A percentile compares a stretch with the other conserved stretches of the same genome.
These are phyloP conservation scores for Cinclus mexicanus DNA, from an alignment of 2,113 vertebrate species.

Conservation along the genomic window DNA sequence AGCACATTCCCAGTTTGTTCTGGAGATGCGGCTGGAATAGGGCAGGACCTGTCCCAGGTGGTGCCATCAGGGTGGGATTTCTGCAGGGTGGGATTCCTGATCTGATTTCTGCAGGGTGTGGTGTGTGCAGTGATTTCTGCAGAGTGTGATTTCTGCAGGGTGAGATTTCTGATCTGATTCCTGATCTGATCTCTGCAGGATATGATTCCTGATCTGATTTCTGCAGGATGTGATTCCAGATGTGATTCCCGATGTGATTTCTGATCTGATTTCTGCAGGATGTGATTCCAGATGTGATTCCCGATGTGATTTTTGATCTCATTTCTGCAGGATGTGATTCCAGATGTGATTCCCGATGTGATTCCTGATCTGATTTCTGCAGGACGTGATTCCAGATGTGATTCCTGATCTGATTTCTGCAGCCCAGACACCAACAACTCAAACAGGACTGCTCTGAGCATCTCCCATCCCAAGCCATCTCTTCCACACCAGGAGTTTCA, in stretches of 20 bases:
- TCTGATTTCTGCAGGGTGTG: background rate
- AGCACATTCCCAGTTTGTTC: background rate
- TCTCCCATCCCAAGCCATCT: background rate
- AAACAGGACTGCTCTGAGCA: background rate
- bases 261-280: accelerated
- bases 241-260: accelerated
- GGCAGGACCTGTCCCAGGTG: background rate
- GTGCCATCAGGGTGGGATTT: background rate
- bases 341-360: too few relatives aligned
- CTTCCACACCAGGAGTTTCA: background rate
- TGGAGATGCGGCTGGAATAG: background rate
- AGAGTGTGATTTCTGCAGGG: background rate
- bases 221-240: accelerated
- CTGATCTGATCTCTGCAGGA: background rate
- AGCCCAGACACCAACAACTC: too few relatives aligned
- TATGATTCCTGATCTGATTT: accelerated
- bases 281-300: too few relatives aligned
- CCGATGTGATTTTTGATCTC: background rate
- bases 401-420: background rate
- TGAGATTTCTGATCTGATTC: accelerated
- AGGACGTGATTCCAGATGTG: too few relatives aligned
- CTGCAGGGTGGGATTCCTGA: background rate
- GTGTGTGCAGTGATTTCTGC: background rate
- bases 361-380: background rate
- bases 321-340: background rate